Evolutionary conservation across 2,888 invertebrate genomes (phyloP).

Genomic region (Spicauda simplicius): DNA sequence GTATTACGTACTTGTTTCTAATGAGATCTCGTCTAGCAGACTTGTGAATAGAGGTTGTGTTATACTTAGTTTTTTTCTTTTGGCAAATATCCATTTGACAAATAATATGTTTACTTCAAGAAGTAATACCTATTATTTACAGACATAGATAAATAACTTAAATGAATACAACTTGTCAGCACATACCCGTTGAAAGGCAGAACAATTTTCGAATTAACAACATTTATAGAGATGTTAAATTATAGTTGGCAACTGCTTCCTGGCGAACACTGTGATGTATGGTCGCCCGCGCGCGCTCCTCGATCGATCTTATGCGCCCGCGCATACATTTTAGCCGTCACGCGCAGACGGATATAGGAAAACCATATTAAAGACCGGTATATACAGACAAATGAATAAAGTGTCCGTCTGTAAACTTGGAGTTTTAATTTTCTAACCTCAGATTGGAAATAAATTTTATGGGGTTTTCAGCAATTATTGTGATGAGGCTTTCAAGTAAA

Average conservation of each 20-base stretch:
- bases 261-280: constrained; percentile 24
- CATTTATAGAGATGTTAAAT: constrained; percentile 26
- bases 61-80: too few relatives aligned
- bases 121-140: too few relatives aligned
- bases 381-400: background rate
- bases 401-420: background rate
- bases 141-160: background rate
- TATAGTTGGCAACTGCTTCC: constrained; percentile 25
- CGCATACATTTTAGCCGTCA: constrained; percentile 28
- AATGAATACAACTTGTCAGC: background rate
- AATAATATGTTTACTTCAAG: too few relatives aligned
- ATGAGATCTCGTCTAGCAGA: too few relatives aligned
- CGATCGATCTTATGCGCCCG: constrained; percentile 25
- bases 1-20: too few relatives aligned
- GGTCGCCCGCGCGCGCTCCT: constrained; percentile 19
- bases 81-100: too few relatives aligned
- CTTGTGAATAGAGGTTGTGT: too few relatives aligned
- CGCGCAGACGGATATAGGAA: constrained; percentile 11
- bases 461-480: too few relatives aligned
- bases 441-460: too few relatives aligned
- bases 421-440: too few relatives aligned
- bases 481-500: too few relatives aligned
- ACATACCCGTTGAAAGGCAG: background rate
- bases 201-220: constrained; percentile 14
- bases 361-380: background rate